A percentile compares a stretch with the other conserved stretches of the same genome.
Evolutionary conservation across 2,113 vertebrate species (phyloP).

Genomic region (Cottus gobio): DNA sequence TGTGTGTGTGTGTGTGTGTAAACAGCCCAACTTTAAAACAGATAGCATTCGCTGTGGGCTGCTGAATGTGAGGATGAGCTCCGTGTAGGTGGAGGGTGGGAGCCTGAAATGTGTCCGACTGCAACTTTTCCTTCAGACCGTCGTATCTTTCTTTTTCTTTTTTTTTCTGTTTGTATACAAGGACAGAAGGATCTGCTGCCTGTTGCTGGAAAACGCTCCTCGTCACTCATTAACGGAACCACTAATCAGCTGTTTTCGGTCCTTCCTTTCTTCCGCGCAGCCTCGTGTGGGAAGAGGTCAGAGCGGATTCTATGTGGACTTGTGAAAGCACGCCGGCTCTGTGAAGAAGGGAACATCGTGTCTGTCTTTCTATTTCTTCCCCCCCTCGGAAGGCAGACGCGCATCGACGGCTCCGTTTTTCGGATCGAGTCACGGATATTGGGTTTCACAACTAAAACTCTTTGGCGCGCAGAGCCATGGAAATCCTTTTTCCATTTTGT

Average conservation of each 20-base stretch:
- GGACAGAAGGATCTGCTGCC: conserved; percentile 46
- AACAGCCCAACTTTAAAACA: conserved; percentile 84
- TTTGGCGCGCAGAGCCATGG: conserved; percentile 41
- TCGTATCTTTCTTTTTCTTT: conserved; percentile 38
- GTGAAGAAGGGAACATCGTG: conserved; percentile 48
- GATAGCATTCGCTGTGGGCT: conserved; percentile 78
- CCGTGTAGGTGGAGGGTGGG: conserved; percentile 88
- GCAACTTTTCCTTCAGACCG: conserved; percentile 80
- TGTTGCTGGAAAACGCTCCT: conserved; percentile 22
- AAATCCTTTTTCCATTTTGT: conserved; percentile 39
- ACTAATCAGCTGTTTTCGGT: conserved; percentile 50
- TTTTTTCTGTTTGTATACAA: not conserved
- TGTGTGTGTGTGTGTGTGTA: conserved; percentile 67
- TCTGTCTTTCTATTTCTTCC: conserved; percentile 25
- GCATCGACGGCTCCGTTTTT: conserved; percentile 53
- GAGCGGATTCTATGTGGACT: conserved; percentile 41
- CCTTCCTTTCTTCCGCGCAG: not conserved
- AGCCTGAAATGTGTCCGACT: conserved; percentile 89
- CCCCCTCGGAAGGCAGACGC: conserved; percentile 55
- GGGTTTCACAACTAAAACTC: conserved; percentile 63
- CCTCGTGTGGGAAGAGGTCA: conserved; percentile 27
- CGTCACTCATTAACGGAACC: conserved; percentile 75
- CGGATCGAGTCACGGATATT: conserved; percentile 67
- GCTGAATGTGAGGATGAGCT: conserved; percentile 81
- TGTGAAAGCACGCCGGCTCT: conserved; percentile 53